Percentiles rank a stretch among this genome's conserved stretches.
Evolutionary conservation across 1,140 invertebrate genomes (phyloP).

Genomic region (Drosophila neocordata): DNA sequence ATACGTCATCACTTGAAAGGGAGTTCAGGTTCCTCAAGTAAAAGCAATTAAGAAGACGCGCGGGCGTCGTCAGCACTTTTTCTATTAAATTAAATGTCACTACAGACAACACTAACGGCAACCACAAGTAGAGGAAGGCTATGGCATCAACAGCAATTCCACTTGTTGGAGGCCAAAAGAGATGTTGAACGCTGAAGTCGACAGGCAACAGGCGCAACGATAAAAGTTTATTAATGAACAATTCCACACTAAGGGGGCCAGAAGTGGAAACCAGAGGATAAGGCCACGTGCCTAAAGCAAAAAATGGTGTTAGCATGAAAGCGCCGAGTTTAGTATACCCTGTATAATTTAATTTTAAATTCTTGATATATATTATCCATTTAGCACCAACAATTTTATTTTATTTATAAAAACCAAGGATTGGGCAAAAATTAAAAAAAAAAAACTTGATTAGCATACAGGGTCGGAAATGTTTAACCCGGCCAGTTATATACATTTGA

Average conservation of each 20-base stretch:
- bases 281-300: conserved; percentile 51
- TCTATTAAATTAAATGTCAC: conserved; percentile 63
- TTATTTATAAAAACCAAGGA: too few species aligned
- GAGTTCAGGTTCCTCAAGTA: conserved; percentile 48
- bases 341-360: too few species aligned
- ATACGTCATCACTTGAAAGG: conserved; percentile 33
- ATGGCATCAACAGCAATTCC: conserved; percentile 29
- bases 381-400: too few species aligned
- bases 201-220: conserved; percentile 48
- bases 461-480: too few species aligned
- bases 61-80: conserved; percentile 48
- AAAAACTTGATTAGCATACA: too few species aligned
- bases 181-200: conserved; percentile 61
- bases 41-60: conserved; percentile 72
- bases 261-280: conserved; percentile 30
- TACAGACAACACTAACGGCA: conserved; percentile 34
- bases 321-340: too few species aligned
- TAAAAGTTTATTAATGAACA: conserved; percentile 79
- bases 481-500: too few species aligned
- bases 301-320: not conserved
- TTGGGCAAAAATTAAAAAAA: too few species aligned
- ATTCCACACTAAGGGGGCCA: conserved; percentile 34
- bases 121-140: conserved; percentile 12
- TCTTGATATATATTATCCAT: too few species aligned
- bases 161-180: conserved; percentile 67